Conservation (phyloP, 2,888 invertebrate genomes). For the Scaeva pyrastri region DNA sequence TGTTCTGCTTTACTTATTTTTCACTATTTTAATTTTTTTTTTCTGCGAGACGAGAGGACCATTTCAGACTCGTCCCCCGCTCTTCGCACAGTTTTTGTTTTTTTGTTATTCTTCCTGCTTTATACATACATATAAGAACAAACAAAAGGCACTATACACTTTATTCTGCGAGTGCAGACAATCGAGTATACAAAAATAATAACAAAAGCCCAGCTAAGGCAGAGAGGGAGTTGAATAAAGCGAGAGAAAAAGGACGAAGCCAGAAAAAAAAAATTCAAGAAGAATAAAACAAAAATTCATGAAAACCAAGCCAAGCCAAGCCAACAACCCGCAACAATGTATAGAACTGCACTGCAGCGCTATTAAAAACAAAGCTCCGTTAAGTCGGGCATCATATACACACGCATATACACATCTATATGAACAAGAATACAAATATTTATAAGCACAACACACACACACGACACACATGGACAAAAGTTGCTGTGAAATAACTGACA, state of each 20-base stretch:
- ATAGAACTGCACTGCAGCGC: constrained; percentile 62
- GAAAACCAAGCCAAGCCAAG: constrained; percentile 61
- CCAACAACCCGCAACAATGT: constrained; percentile 68
- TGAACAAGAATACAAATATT: background rate
- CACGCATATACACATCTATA: background rate
- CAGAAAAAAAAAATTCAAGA: too few species aligned
- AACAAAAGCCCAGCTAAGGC: constrained; percentile 37
- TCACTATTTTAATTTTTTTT: constrained; percentile 8
- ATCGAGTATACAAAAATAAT: constrained; percentile 55
- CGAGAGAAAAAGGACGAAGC: background rate
- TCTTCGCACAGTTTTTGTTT: constrained; percentile 12
- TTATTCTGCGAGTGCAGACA: constrained; percentile 45
- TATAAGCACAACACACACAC: background rate
- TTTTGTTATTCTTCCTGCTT: constrained; percentile 51
- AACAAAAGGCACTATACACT: constrained; percentile 58
- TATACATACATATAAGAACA: constrained; percentile 22
- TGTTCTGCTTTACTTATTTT: constrained; percentile 31
- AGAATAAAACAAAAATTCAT: constrained; percentile 40
- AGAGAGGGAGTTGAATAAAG: constrained; percentile 12
- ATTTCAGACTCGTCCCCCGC: background rate
- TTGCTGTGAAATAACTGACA: constrained; percentile 54
- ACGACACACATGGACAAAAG: constrained; percentile 1
- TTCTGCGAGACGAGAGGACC: constrained; percentile 21
- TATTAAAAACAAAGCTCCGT: constrained; percentile 69
- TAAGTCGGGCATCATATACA: constrained; percentile 41